Evolutionary conservation across 2,888 invertebrate species (phyloP).

Genomic region (Acanthosoma haemorrhoidale): DNA sequence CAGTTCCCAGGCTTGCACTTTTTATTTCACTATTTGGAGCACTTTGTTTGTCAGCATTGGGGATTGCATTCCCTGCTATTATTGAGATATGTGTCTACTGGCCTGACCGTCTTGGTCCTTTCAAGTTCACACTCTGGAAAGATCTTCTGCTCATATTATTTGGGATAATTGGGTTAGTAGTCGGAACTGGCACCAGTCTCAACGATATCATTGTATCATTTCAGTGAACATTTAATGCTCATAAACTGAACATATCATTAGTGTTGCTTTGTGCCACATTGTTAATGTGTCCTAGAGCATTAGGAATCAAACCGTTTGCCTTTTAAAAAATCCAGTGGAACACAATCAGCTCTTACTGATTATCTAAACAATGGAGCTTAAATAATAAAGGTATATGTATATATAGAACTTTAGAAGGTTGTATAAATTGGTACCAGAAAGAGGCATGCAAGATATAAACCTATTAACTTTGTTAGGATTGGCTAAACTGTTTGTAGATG

Average conservation of each 20-base stretch:
- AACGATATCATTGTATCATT: constrained; percentile 51
- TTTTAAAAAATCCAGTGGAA: neutral
- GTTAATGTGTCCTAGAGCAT: neutral
- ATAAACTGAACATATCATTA: constrained; percentile 24
- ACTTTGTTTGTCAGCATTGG: constrained; percentile 64
- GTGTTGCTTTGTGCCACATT: neutral
- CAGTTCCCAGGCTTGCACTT: constrained; percentile 64
- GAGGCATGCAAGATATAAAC: too few relatives aligned
- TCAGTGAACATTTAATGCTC: neutral
- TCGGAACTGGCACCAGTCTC: constrained; percentile 55
- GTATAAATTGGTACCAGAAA: neutral
- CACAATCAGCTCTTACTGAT: neutral
- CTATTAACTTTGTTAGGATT: too few relatives aligned
- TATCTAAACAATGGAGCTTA: neutral
- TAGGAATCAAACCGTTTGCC: neutral
- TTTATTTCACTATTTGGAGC: constrained; percentile 74
- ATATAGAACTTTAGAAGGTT: neutral
- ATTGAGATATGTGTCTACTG: constrained; percentile 68
- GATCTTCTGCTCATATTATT: constrained; percentile 52
- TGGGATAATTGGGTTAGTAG: constrained; percentile 52
- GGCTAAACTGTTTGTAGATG: too few relatives aligned
- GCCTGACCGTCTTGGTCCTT: constrained; percentile 55
- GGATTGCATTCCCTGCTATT: constrained; percentile 68
- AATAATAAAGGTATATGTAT: neutral
- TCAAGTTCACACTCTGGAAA: constrained; percentile 48